Percentiles rank a stretch among this genome's conserved stretches.
These are phyloP conservation scores for Brachionus rotundiformis DNA, from an alignment of 1,140 invertebrate species.

Conservation along the genomic window DNA sequence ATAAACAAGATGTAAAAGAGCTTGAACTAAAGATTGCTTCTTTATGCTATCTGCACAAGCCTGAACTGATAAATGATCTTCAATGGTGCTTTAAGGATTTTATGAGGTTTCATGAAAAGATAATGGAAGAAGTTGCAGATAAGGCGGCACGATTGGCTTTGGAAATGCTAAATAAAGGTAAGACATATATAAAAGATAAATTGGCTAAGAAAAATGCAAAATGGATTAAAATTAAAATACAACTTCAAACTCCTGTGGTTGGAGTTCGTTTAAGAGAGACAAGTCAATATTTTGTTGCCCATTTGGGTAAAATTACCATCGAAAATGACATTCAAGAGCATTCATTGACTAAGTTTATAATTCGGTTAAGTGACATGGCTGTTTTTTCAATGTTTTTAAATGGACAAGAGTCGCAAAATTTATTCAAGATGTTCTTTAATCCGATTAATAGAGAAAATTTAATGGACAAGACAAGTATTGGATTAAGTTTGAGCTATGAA, in stretches of 20 bases:
- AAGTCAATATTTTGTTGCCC: slow-evolving; percentile 82
- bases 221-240: slow-evolving; percentile 68
- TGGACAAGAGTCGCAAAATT: slow-evolving; percentile 55
- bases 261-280: slow-evolving; percentile 79
- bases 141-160: slow-evolving; percentile 71
- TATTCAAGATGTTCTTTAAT: slow-evolving; percentile 58
- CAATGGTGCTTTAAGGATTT: slow-evolving; percentile 74
- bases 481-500: slow-evolving; percentile 7
- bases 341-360: slow-evolving; percentile 54
- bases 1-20: neutral
- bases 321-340: slow-evolving; percentile 55
- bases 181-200: slow-evolving; percentile 24
- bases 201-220: slow-evolving; percentile 14
- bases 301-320: slow-evolving; percentile 83
- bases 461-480: slow-evolving; percentile 34
- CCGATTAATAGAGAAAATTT: slow-evolving; percentile 19
- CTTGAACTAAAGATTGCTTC: slow-evolving; percentile 79
- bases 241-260: slow-evolving; percentile 84
- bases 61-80: slow-evolving; percentile 80
- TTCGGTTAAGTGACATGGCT: slow-evolving; percentile 82
- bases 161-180: slow-evolving; percentile 42
- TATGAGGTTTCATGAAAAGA: slow-evolving; percentile 83
- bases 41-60: slow-evolving; percentile 87
- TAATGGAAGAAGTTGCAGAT: slow-evolving; percentile 74
- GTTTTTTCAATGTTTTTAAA: slow-evolving; percentile 75